These are phyloP conservation scores for Bombus affinis DNA, from an alignment of 1,140 invertebrate genomes.

Conservation along the genomic window DNA sequence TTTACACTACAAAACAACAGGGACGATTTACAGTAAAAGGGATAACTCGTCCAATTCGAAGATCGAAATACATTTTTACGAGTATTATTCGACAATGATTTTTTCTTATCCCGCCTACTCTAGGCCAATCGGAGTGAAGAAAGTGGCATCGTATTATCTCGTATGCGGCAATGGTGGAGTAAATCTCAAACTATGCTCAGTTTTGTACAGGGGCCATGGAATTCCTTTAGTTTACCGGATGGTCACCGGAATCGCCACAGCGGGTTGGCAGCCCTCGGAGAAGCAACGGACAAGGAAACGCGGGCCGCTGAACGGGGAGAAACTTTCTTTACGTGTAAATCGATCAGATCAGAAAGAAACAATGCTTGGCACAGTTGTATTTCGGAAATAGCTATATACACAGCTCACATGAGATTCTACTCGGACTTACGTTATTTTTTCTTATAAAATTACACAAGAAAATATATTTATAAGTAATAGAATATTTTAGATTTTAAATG, in stretches of 20 bases:
- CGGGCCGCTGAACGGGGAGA: not conserved
- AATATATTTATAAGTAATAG: not conserved
- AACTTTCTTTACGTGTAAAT: not conserved
- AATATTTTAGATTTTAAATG: not conserved
- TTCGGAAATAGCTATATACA: conserved; percentile 72
- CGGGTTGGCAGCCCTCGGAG: not conserved
- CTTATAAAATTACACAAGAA: not conserved
- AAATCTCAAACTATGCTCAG: not conserved
- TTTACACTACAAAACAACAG: conserved; percentile 81
- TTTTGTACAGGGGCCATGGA: not conserved
- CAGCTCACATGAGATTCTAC: conserved; percentile 8
- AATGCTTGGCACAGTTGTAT: conserved; percentile 69
- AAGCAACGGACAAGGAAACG: conserved; percentile 2
- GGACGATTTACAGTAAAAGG: conserved; percentile 69
- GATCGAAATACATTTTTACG: conserved; percentile 1
- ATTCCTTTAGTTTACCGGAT: not conserved
- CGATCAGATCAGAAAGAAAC: not conserved
- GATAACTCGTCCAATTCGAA: conserved; percentile 48
- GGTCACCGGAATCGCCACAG: not conserved
- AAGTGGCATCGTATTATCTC: not conserved
- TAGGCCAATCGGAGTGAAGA: not conserved
- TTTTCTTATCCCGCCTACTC: not conserved
- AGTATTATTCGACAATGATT: not conserved
- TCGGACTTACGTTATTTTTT: not conserved
- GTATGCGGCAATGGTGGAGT: not conserved